Conservation (phyloP, 2,797 vertebrate species). For the Caiman crocodilus region DNA sequence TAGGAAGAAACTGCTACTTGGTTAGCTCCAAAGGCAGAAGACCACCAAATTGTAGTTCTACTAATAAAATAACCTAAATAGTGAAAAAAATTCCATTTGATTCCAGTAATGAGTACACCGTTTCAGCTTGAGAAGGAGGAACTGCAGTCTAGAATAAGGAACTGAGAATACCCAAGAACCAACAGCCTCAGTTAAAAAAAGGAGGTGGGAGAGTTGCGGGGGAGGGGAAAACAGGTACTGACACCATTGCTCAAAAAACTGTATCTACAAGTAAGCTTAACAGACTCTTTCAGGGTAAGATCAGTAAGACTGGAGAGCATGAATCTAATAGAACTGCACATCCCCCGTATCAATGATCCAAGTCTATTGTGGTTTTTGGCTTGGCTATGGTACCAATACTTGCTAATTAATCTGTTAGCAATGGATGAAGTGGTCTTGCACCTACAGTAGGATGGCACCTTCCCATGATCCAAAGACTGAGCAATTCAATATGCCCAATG, state of each 20-base stretch:
- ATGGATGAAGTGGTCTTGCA: neutral
- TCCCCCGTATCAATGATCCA: neutral
- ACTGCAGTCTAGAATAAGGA: neutral
- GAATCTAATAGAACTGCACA: neutral
- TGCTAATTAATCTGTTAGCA: neutral
- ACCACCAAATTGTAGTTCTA: no score
- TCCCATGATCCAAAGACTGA: neutral
- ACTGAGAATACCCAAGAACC: neutral
- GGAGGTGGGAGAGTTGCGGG: no score
- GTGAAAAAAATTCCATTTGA: neutral
- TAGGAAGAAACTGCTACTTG: neutral
- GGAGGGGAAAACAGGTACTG: no score
- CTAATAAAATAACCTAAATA: neutral
- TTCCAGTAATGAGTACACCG: neutral
- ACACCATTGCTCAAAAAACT: neutral
- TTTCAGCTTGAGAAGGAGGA: neutral
- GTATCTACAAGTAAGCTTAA: neutral
- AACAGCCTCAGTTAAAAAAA: neutral
- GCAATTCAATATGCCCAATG: neutral
- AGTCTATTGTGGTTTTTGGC: neutral
- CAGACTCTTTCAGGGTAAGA: neutral
- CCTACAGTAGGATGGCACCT: neutral
- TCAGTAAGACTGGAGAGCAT: neutral
- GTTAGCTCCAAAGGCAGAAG: neutral
- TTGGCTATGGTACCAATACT: neutral